Evolutionary conservation across 2,113 vertebrate genomes (phyloP).

Genomic region (Leucopsar rothschildi): DNA sequence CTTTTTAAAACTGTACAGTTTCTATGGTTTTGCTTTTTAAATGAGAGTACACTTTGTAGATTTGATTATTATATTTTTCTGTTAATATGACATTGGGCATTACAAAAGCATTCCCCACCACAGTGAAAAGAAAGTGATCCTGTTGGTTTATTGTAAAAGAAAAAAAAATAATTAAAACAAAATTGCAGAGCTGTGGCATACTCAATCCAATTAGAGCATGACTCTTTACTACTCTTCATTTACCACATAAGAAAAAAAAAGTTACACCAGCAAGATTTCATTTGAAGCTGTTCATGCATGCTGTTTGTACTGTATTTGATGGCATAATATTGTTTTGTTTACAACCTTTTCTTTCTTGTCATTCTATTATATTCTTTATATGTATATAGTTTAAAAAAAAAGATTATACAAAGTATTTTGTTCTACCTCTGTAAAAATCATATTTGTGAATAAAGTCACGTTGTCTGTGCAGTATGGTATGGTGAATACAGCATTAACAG

Average conservation of each 20-base stretch:
- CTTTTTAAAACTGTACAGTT: conserved; percentile 51
- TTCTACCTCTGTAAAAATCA: conserved; percentile 79
- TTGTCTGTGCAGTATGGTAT: conserved; percentile 70
- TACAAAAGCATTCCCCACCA: conserved; percentile 9
- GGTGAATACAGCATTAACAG: conserved; percentile 60
- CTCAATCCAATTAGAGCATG: conserved; percentile 43
- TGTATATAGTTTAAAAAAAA: conserved; percentile 64
- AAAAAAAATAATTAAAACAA: conserved; percentile 37
- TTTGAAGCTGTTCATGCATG: conserved; percentile 65
- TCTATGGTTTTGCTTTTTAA: conserved; percentile 41
- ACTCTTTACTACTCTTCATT: conserved; percentile 55
- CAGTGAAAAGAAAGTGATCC: conserved; percentile 27
- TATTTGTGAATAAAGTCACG: conserved; percentile 81
- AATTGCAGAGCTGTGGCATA: conserved; percentile 25
- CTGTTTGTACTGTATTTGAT: conserved; percentile 63
- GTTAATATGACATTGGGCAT: conserved; percentile 34
- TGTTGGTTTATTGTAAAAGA: conserved; percentile 17
- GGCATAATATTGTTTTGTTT: conserved; percentile 53
- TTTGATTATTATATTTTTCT: conserved; percentile 5
- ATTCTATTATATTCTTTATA: conserved; percentile 61
- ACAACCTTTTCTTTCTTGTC: conserved; percentile 22
- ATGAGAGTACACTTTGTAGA: conserved; percentile 5
- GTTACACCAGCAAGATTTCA: conserved; percentile 64
- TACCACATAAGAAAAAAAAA: conserved; percentile 32
- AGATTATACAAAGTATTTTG: conserved; percentile 78